phyloP scores from a whole-genome alignment of 2,797 vertebrate genomes.

The Hemibagrus guttatus region DNA sequence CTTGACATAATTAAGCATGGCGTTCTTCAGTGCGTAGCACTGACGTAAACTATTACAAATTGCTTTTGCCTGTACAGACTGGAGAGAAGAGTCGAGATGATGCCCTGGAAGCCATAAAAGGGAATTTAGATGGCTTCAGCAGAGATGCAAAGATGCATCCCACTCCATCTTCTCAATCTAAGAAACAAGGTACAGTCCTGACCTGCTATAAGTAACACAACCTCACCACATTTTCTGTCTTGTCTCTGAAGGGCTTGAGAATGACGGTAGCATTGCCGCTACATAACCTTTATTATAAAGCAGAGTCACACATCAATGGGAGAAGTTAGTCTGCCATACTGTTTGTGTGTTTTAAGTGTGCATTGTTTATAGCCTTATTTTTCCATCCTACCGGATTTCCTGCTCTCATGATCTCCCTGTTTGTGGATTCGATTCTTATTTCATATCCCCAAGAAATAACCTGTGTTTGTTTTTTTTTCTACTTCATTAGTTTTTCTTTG shows the following conservation, averaged over 20 bases:
- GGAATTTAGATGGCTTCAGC: slow-evolving; percentile 98
- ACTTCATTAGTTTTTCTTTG: background rate
- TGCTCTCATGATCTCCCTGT: slow-evolving; percentile 1
- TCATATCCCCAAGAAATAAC: background rate
- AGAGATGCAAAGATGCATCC: slow-evolving; percentile 98
- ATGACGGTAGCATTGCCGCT: slow-evolving; percentile 14
- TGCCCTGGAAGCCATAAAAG: slow-evolving; percentile 97
- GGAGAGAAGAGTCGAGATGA: slow-evolving; percentile 96
- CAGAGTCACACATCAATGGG: slow-evolving; percentile 39
- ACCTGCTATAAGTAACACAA: slow-evolving; percentile 6
- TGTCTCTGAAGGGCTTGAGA: background rate
- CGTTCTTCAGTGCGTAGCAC: no score
- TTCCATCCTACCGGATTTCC: background rate
- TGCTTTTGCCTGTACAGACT: slow-evolving; percentile 67
- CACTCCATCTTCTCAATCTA: slow-evolving; percentile 86
- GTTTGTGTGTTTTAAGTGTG: background rate
- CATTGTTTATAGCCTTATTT: background rate
- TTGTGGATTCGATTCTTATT: background rate
- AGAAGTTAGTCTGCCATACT: background rate
- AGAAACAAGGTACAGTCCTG: slow-evolving; percentile 85
- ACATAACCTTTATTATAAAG: slow-evolving; percentile 26
- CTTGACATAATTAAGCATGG: background rate
- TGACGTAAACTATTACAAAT: background rate
- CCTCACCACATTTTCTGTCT: slow-evolving; percentile 17
- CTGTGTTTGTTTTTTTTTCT: slow-evolving; percentile 6